These are phyloP conservation scores for Misgurnus anguillicaudatus DNA, from an alignment of 2,113 vertebrate genomes.

Conservation along the genomic window DNA sequence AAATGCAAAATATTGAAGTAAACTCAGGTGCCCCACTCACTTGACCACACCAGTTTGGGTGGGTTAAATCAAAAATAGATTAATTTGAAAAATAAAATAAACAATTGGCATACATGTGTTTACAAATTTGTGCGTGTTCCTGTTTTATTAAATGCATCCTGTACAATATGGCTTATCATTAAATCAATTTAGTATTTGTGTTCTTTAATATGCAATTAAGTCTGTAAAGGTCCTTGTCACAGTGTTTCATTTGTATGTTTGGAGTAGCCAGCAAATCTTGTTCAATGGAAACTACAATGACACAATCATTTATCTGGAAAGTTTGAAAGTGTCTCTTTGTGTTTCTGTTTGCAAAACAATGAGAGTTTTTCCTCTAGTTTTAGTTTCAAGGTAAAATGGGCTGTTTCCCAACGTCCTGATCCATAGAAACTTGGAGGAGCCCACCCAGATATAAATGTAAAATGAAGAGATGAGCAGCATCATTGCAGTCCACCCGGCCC, in stretches of 20 bases:
- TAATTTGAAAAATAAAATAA: no score
- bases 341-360: neutral
- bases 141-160: neutral
- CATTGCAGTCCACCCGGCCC: neutral
- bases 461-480: neutral
- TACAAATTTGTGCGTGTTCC: neutral
- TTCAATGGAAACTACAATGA: neutral
- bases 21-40: no score
- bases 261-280: constrained; percentile 25
- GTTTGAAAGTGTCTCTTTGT: constrained; percentile 4
- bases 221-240: neutral
- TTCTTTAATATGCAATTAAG: neutral
- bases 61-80: no score
- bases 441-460: neutral
- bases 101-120: no score
- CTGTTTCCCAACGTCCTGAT: constrained; percentile 2
- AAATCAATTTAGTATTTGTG: neutral
- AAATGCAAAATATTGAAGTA: no score
- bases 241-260: neutral
- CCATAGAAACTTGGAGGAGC: neutral
- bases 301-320: neutral
- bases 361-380: constrained; percentile 1
- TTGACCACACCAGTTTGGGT: no score
- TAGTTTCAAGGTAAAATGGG: neutral
- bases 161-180: neutral